Evolutionary conservation across 2,797 vertebrate species (phyloP).

Genomic region (Oreonectes daqikongensis): DNA sequence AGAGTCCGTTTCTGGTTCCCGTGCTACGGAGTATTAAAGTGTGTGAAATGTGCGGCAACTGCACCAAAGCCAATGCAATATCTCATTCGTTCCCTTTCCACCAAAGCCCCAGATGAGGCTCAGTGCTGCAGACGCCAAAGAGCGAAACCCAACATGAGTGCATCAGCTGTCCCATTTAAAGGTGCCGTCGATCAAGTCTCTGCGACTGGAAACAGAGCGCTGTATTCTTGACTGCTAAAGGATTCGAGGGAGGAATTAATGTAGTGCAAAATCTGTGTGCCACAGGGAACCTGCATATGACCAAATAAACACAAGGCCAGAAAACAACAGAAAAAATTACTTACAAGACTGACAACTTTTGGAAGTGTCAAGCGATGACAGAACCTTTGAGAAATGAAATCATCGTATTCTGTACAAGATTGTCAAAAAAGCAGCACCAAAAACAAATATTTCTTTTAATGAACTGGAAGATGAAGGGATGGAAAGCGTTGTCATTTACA

Average conservation of each 20-base stretch:
- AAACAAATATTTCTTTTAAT: slow-evolving; percentile 62
- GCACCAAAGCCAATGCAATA: slow-evolving; percentile 37
- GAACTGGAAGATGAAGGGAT: slow-evolving; percentile 60
- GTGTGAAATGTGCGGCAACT: slow-evolving; percentile 60
- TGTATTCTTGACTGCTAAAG: slow-evolving; percentile 42
- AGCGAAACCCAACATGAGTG: slow-evolving; percentile 48
- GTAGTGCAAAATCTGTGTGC: slow-evolving; percentile 78
- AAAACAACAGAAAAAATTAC: slow-evolving; percentile 26
- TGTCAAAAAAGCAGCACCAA: slow-evolving; percentile 94
- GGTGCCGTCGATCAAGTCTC: slow-evolving; percentile 58
- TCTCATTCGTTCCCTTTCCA: slow-evolving; percentile 47
- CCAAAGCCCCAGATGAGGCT: slow-evolving; percentile 49
- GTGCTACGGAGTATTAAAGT: slow-evolving; percentile 66
- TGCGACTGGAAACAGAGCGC: slow-evolving; percentile 11
- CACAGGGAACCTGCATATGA: slow-evolving; percentile 71
- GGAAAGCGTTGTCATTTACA: slow-evolving; percentile 46
- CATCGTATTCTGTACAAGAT: slow-evolving; percentile 85
- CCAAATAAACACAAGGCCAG: slow-evolving; percentile 50
- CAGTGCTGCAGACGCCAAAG: slow-evolving; percentile 56
- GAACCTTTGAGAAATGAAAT: slow-evolving; percentile 63
- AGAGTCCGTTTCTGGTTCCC: slow-evolving; percentile 76
- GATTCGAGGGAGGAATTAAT: slow-evolving; percentile 52
- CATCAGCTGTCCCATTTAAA: slow-evolving; percentile 66
- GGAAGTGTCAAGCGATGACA: slow-evolving; percentile 58
- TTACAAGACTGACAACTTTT: slow-evolving; percentile 63